A percentile compares a stretch with the other conserved stretches of the same genome.
Conservation (phyloP, 2,113 vertebrate species). For the Archilochus colubris region DNA sequence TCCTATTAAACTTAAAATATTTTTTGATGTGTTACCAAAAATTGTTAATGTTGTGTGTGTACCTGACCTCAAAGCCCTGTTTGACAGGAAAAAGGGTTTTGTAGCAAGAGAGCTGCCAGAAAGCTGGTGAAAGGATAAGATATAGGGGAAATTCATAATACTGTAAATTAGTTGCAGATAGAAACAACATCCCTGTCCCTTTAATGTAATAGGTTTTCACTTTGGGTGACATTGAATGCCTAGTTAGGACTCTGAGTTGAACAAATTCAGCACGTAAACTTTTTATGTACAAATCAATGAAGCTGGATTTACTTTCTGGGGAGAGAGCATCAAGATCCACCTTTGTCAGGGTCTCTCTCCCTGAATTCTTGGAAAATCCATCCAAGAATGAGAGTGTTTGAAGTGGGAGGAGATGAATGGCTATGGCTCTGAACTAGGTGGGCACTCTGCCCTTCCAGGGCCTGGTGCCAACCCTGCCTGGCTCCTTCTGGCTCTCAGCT, state of each 20-base stretch:
- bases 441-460: neutral
- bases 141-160: neutral
- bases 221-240: neutral
- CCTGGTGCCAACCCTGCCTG: rapidly evolving
- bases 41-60: neutral
- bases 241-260: neutral
- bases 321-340: neutral
- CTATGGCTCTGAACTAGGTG: rapidly evolving
- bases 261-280: neutral
- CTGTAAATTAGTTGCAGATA: neutral
- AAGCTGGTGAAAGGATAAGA: neutral
- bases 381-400: neutral
- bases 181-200: neutral
- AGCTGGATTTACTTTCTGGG: neutral
- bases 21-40: neutral
- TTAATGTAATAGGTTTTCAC: neutral
- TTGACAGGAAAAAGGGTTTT: neutral
- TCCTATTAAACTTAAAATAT: neutral
- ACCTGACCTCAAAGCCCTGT: neutral
- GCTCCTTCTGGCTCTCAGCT: neutral
- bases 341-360: neutral
- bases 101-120: neutral
- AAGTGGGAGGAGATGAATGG: neutral
- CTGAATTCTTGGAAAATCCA: neutral
- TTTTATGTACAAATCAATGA: neutral